These are phyloP conservation scores for Leptopilina syphax DNA, from an alignment of 2,888 invertebrate genomes.

Conservation along the genomic window DNA sequence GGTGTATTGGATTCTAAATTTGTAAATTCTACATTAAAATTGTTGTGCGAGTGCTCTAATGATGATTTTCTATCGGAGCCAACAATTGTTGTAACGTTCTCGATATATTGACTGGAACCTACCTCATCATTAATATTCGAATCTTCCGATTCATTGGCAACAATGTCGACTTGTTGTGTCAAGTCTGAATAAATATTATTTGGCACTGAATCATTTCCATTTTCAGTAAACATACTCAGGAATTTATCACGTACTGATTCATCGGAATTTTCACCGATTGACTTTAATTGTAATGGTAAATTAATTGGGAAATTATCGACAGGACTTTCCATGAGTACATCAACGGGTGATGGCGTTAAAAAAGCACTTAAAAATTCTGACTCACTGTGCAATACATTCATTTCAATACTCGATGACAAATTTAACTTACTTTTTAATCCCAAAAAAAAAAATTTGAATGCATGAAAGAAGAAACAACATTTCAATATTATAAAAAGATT, in stretches of 20 bases:
- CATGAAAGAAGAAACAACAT: slow-evolving; percentile 60
- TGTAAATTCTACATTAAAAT: slow-evolving; percentile 19
- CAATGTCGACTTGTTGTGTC: slow-evolving; percentile 85
- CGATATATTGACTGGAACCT: slow-evolving; percentile 42
- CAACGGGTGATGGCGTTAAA: slow-evolving; percentile 80
- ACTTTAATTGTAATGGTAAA: slow-evolving; percentile 45
- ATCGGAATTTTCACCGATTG: slow-evolving; percentile 51
- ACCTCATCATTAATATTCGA: slow-evolving; percentile 50
- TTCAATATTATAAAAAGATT: slow-evolving; percentile 40
- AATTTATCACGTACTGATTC: slow-evolving; percentile 69
- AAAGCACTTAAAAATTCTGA: slow-evolving; percentile 72
- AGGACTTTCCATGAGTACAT: slow-evolving; percentile 78
- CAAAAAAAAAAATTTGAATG: slow-evolving; percentile 54
- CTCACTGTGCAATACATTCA: slow-evolving; percentile 69
- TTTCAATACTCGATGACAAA: slow-evolving; percentile 67
- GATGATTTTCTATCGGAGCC: slow-evolving; percentile 20
- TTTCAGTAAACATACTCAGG: slow-evolving; percentile 67
- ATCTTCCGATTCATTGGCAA: slow-evolving; percentile 73
- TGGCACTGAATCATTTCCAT: slow-evolving; percentile 67
- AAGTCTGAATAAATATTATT: slow-evolving; percentile 82
- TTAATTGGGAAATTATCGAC: slow-evolving; percentile 53
- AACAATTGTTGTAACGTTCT: slow-evolving; percentile 21
- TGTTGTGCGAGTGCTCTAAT: slow-evolving; percentile 28
- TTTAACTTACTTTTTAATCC: slow-evolving; percentile 73
- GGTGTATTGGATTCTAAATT: slow-evolving; percentile 1